A percentile compares a stretch with the other conserved stretches of the same genome.
These are phyloP conservation scores for Protobothrops flavoviridis DNA, from an alignment of 2,113 vertebrate genomes.

Conservation along the genomic window DNA sequence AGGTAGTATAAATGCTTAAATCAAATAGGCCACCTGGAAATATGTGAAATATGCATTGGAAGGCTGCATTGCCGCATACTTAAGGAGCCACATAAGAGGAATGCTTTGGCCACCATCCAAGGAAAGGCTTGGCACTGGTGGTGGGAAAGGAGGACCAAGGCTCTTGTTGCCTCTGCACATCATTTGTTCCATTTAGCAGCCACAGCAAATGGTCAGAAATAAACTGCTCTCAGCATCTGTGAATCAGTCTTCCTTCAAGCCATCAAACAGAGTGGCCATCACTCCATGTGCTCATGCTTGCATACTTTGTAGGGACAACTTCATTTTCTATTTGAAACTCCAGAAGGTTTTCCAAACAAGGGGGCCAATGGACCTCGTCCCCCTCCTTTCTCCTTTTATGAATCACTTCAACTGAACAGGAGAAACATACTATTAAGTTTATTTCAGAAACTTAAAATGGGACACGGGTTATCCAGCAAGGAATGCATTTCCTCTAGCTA, in stretches of 20 bases:
- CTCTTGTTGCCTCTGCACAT: not conserved
- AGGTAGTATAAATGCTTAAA: not conserved
- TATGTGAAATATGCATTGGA: not conserved
- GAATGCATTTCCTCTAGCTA: not conserved
- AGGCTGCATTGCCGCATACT: not conserved
- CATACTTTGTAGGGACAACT: not conserved
- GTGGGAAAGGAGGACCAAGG: not conserved
- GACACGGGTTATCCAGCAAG: not conserved
- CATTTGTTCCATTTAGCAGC: not conserved
- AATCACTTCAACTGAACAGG: not conserved
- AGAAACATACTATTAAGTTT: not conserved
- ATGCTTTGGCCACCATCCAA: not conserved
- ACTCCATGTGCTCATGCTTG: not conserved
- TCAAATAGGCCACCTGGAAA: not conserved
- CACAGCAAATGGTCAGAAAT: not conserved
- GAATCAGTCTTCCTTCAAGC: not conserved
- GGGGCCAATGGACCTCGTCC: not conserved
- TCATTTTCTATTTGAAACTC: not conserved
- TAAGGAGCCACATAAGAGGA: too few relatives aligned
- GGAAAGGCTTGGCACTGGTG: not conserved
- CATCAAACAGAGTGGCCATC: too few relatives aligned
- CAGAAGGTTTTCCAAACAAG: not conserved
- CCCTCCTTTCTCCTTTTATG: not conserved
- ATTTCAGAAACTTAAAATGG: not conserved
- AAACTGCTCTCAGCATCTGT: not conserved